Percentiles rank a stretch among this genome's conserved stretches.
Evolutionary conservation across 2,888 invertebrate species (phyloP).

Genomic region (Tipula lateralis): DNA sequence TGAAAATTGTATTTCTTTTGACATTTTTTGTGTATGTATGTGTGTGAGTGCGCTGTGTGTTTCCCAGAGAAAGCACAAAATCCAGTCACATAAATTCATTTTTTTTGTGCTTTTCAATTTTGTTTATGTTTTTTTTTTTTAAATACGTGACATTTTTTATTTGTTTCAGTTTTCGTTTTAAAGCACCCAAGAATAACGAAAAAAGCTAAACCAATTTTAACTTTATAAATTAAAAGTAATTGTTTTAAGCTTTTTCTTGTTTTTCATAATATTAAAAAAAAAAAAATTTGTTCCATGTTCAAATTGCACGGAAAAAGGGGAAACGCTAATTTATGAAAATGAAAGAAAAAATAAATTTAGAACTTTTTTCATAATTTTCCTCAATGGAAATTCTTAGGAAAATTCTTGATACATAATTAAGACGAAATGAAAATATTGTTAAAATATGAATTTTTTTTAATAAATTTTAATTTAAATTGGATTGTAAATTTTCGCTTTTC

Average conservation of each 20-base stretch:
- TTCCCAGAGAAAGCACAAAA: background rate
- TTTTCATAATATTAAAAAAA: background rate
- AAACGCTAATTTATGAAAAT: constrained; percentile 12
- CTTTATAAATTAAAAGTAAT: constrained; percentile 9
- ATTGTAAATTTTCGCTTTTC: background rate
- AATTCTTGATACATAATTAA: background rate
- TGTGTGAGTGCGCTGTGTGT: background rate
- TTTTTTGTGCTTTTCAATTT: background rate
- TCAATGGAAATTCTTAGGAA: background rate
- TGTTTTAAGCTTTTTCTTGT: background rate
- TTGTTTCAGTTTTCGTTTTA: background rate
- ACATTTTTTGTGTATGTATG: background rate
- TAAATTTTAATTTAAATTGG: constrained; percentile 24
- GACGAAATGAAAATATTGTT: background rate
- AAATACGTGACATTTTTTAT: background rate
- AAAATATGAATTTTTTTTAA: background rate
- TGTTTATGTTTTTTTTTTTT: background rate
- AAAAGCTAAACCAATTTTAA: constrained; percentile 19
- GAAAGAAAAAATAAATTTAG: background rate
- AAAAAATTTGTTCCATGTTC: background rate
- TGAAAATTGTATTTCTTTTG: constrained; percentile 19
- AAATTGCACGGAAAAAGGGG: background rate
- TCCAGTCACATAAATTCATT: constrained; percentile 1
- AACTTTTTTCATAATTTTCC: constrained; percentile 13
- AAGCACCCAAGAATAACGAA: background rate